Evolutionary conservation across 35 echinoderm and acorn worm genomes (phyloP), one percentile per base, ranked within the genome.

Genomic region (Strongylocentrotus purpuratus): DNA sequence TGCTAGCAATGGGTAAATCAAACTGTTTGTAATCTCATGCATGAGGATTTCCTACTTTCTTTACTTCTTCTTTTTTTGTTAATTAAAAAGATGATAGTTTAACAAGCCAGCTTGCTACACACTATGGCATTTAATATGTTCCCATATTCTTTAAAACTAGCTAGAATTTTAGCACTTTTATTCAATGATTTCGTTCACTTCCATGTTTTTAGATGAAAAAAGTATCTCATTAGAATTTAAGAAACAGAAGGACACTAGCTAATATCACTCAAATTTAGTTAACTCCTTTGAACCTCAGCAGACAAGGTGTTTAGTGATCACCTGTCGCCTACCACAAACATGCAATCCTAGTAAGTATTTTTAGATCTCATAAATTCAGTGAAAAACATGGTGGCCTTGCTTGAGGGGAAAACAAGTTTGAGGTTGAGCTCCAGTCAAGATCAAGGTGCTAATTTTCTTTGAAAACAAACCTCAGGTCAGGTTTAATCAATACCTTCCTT

Each of bases 401-500:
- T 78, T 78, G 65, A 78, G 65, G 25, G 65, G 25, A 78, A 78
- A 78, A 78, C 65, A 78, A 78, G 65, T 78, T 59, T 78, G 65
- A n/a, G 25, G 65, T 28, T n/a, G 65, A 78, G 65, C 65, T n/a
- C 22, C 18, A 78, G 65, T 78, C 22, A 78, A 78, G 65, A 78
- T 78, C 65, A 78, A 78, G 22, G 65, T 78, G 65, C 20, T 78
- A 78, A 78, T 78, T 41, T 78, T 78, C 65, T 28, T 78, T 78
- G 65, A 78, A 78, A 78, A 28, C 20, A n/a, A 7, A 78, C 65
- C 65, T 78, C 65, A 4, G 22, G 65, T 78, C 7, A 78, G 65
- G 65, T n/a, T 78, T 78, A 78, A 78, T 78, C 65, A 78, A 78
- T n/a, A 78, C 65, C 65, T 78, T 78, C 65, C 65, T 78, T 25